Evolutionary conservation across 2,797 vertebrate genomes (phyloP), one percentile per base, ranked within the genome.

Genomic region (Periophthalmus magnuspinnatus): DNA sequence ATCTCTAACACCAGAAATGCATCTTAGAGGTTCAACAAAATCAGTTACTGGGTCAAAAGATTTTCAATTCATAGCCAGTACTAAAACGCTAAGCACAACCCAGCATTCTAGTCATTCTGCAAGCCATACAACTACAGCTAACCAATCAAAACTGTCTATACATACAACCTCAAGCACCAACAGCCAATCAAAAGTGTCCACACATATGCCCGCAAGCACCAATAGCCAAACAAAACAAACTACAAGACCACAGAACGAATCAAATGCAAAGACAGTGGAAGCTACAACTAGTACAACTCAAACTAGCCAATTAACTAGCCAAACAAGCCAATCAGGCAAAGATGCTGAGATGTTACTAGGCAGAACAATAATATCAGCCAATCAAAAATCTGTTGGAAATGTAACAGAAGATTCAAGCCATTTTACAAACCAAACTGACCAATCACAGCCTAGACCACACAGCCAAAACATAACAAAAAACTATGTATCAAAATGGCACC

Each of bases 301-400:
- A 68, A 34, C 71, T 5, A 75, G 24, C 65, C 72, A 71, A 61
- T 28, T 28, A 68, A 34, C 71, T 5, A 75, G 24, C 65, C 28
- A 28, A 28, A 1, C 2, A 1, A 83, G 32, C 65, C 78, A 79
- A 41, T 72, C 77, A 67, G 1, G 32, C 52, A 22, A 38, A 2
- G 38, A 21, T 33, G 52, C 65, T 41, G 36, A 41, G 36, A 24
- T 19, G 36, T 24, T 16, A 13, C 60, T 14, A 24, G 60, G 60
- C 60, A 16, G 36, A 52, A 61, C 71, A 5, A n/a, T 64, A 64
- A 36, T 58, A 41, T 17, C 61, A 36, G 22, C 28, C 74, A 74
- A 33, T 69, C 79, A 34, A 19, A 24, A 28, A 63, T 45, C 21
- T 45, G 4, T 6, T 16, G 14, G 5, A 28, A 24, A 63, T 17